Evolutionary conservation across 1,140 invertebrate genomes (phyloP).

Genomic region (Ostrea edulis): DNA sequence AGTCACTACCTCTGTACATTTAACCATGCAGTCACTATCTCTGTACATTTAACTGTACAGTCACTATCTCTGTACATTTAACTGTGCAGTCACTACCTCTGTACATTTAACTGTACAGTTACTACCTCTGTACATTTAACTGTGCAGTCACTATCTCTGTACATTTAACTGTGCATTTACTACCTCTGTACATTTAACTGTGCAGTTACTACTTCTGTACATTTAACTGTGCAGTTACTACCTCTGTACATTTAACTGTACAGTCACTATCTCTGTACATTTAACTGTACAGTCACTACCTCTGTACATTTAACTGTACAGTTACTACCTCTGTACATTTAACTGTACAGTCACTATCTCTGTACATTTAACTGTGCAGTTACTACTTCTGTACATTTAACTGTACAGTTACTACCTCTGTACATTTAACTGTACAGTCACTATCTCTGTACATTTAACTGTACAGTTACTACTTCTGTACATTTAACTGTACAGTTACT

Average conservation of each 20-base stretch:
- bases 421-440: no score
- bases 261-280: background rate
- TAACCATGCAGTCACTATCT: no score
- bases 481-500: no score
- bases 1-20: conserved; percentile 24
- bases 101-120: no score
- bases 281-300: no score
- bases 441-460: conserved; percentile 20
- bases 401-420: no score
- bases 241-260: conserved; percentile 27
- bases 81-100: no score
- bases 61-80: conserved; percentile 20
- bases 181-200: conserved; percentile 23
- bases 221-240: no score
- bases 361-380: no score
- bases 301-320: conserved; percentile 33
- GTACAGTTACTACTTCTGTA: background rate
- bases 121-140: conserved; percentile 23
- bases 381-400: conserved; percentile 21
- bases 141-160: no score
- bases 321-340: conserved; percentile 23
- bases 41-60: conserved; percentile 36
- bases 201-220: background rate
- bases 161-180: no score
- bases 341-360: no score